phyloP scores from a whole-genome alignment of 2,797 vertebrate genomes.

The Epinephelus awoara region DNA sequence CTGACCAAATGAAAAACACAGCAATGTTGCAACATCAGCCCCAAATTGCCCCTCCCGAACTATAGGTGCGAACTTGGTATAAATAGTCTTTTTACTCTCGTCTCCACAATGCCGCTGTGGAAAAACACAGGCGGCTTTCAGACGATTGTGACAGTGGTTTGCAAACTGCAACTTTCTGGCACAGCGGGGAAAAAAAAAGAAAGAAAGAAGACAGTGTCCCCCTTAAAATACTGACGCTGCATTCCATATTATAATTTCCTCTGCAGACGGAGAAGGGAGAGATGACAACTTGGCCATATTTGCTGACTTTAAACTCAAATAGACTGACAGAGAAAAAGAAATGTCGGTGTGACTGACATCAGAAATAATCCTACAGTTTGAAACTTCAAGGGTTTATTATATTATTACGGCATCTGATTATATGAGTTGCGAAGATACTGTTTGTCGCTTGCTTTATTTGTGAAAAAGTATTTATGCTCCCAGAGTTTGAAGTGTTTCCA shows the following conservation, averaged over 20 bases:
- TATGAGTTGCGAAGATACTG: not conserved
- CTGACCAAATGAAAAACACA: no score
- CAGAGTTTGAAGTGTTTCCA: not conserved
- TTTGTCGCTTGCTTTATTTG: not conserved
- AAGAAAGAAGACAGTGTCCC: conserved; percentile 21
- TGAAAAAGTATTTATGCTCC: not conserved
- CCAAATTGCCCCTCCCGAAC: no score
- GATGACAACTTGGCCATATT: conserved; percentile 44
- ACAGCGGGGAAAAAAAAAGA: not conserved
- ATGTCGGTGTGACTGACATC: conserved; percentile 12
- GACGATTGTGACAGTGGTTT: conserved; percentile 37
- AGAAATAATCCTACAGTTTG: not conserved
- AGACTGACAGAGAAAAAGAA: conserved; percentile 24
- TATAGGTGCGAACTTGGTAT: no score
- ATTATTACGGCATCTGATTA: not conserved
- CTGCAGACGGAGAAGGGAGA: conserved; percentile 34
- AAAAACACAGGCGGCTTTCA: conserved; percentile 8
- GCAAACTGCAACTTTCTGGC: conserved; percentile 39
- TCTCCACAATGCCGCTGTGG: not conserved
- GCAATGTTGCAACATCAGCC: no score
- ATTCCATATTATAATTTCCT: conserved; percentile 50
- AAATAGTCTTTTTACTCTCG: not conserved
- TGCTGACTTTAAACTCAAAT: conserved; percentile 26
- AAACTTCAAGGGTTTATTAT: no score
- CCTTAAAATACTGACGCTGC: conserved; percentile 53